Evolutionary conservation across 2,113 vertebrate species (phyloP), one percentile per base, ranked within the genome.

Genomic region (Poecile atricapillus): DNA sequence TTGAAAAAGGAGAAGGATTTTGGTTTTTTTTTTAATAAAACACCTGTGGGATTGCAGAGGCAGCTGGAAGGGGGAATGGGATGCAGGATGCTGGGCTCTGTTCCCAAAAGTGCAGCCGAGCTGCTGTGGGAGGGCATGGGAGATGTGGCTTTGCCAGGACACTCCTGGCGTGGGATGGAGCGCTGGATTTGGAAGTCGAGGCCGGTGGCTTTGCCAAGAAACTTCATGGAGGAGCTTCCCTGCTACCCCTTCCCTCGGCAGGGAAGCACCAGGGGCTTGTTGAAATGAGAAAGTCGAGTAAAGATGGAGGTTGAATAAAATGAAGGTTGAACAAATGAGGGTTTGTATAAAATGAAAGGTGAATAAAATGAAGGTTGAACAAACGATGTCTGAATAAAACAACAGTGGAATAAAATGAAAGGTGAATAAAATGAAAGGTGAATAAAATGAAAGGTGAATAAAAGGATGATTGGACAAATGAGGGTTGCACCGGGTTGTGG

Each of bases 261-360:
- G 55, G 25, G 69, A 12, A 70, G 58, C 4, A 2, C 35, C 69
- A 3, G 70, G 63, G 53, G 5, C 4, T 35, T 1, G 2, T 0
- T 15, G 21, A 5, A 17, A 37, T 0, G 2, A 49, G 27, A 3
- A 46, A 78, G 4, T 1, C 3, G 47, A 50, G 60, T 0, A 11
- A 20, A 30, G 31, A 9, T 1, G 3, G 18, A 67, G 43, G 13
- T 2, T 1, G 31, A 16, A 50, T 5, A 19, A 28, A 41, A 81
- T 1, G 13, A 18, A 19, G 30, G 7, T 4, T 4, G 73, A 25
- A 4, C 2, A 33, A 18, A 46, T 9, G 7, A 16, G 8, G 47
- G 11, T 10, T 7, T 20, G 25, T 8, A 37, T 6, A 50, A 53
- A 71, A 41, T 23, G 14, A 21, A 8, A 5, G 63, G 8, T 30